These are phyloP conservation scores for Actias luna DNA, from an alignment of 2,888 invertebrate genomes.

Conservation along the genomic window DNA sequence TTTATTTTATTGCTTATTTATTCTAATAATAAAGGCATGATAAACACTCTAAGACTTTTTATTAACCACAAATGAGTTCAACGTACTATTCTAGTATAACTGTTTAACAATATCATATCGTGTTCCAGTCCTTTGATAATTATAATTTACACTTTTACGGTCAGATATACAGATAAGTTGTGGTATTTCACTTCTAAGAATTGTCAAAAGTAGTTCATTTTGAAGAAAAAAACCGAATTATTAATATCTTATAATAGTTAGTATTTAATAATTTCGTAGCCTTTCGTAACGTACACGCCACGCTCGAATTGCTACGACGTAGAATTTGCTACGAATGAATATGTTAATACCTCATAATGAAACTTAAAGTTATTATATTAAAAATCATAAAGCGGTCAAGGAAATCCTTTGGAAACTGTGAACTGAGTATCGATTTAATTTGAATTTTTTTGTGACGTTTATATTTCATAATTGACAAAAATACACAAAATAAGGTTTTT, in stretches of 20 bases:
- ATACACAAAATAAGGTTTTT: neutral
- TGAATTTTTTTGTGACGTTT: neutral
- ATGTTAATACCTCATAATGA: neutral
- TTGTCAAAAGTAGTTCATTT: slow-evolving; percentile 21
- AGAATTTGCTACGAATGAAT: neutral
- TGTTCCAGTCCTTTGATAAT: neutral
- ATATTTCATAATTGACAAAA: neutral
- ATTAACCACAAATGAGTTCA: neutral
- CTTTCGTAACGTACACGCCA: neutral
- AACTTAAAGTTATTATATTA: neutral
- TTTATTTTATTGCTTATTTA: neutral
- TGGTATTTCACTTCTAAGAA: slow-evolving; percentile 26
- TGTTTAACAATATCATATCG: neutral
- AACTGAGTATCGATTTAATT: neutral
- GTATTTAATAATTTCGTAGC: slow-evolving; percentile 22
- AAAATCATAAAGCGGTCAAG: slow-evolving; percentile 3
- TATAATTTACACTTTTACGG: neutral
- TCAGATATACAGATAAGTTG: slow-evolving; percentile 18
- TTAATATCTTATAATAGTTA: neutral
- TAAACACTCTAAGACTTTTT: neutral
- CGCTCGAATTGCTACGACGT: neutral
- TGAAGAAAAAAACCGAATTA: slow-evolving; percentile 7
- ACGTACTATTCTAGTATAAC: neutral
- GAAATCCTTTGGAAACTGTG: neutral
- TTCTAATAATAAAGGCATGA: neutral